Base-by-base conservation (phyloP, 2,113 vertebrate genomes). In the Condylura cristata region DNA sequence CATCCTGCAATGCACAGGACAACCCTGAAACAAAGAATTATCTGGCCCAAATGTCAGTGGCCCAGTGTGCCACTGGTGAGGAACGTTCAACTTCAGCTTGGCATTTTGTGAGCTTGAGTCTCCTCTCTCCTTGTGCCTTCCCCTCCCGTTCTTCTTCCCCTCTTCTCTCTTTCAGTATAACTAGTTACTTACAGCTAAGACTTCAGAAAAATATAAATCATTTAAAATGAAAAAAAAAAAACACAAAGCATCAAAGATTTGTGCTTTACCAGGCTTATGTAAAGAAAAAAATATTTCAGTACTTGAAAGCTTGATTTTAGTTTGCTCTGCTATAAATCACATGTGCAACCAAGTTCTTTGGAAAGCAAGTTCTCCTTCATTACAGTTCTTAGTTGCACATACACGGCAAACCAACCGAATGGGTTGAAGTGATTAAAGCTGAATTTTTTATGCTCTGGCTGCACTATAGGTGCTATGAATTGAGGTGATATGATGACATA, bases 31-130 rank as follows among this genome's bases (percentile, higher is more conserved):
- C 68, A 14, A 28, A 68, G 68, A 39, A 1, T 39, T 22, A 3
- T 9, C 9, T 3, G 2, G 26, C 34, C 41, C 22, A 3, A 5
- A 10, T 3, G 13, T 34, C 51, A 2, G 0, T 4, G 1, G 7
- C 24, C 13, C 6, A 0, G 0, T 4, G 1, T 9, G 30, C 13
- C 6, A 0, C 16, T 9, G 28, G 10, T 22, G 18, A 93, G 53
- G 65, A 87, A 17, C 32, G 9, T 20, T 34, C 46, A 13, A 1
- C 14, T 26, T 81, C 46, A 65, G 2, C 8, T 6, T 61, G 34
- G 37, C 9, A 46, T 5, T 84, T 60, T 5, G 8, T 68, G n/a
- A 72, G 16, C 13, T 17, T 34, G 37, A 26, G 48, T 30, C 39
- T 18, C 14, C 60, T 84, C 30, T 17, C 58, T 30, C 4, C 22